phyloP scores from a whole-genome alignment of 2,797 vertebrate species.

The Chloroceryle inda region DNA sequence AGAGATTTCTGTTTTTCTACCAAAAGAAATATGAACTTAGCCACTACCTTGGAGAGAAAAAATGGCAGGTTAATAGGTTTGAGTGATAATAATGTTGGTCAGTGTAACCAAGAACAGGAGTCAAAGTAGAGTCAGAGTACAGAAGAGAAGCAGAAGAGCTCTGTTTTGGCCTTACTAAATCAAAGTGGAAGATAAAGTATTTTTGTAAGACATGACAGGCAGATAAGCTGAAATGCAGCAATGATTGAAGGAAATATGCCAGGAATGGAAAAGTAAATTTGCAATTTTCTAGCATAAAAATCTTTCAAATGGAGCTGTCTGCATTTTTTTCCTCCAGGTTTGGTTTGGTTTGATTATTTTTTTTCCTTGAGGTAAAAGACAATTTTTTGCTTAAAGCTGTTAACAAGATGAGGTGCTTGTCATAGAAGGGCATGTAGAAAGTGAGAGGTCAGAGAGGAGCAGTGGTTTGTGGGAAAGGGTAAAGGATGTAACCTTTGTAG shows the following conservation, averaged over 20 bases:
- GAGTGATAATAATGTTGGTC: background rate
- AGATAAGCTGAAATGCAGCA: background rate
- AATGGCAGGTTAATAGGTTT: background rate
- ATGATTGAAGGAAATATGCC: background rate
- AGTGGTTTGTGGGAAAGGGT: background rate
- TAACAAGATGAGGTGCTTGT: background rate
- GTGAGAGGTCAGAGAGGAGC: conserved; percentile 12
- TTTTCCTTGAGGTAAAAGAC: background rate
- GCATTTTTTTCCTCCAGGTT: background rate
- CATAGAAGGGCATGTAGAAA: background rate
- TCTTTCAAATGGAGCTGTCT: background rate
- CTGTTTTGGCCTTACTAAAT: background rate
- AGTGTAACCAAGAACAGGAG: background rate
- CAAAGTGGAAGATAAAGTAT: background rate
- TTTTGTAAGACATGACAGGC: background rate
- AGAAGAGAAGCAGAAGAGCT: background rate
- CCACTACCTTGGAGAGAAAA: background rate
- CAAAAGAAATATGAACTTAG: background rate
- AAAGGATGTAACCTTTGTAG: conserved; percentile 12
- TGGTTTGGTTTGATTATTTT: background rate
- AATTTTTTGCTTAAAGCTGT: conserved; percentile 19
- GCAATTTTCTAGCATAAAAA: background rate
- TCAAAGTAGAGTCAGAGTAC: background rate
- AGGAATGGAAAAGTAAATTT: background rate
- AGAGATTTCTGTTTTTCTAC: background rate